Percentiles rank a stretch among this genome's conserved stretches.
Evolutionary conservation across 2,888 invertebrate genomes (phyloP).

Genomic region (Kryphioiulus occultus): DNA sequence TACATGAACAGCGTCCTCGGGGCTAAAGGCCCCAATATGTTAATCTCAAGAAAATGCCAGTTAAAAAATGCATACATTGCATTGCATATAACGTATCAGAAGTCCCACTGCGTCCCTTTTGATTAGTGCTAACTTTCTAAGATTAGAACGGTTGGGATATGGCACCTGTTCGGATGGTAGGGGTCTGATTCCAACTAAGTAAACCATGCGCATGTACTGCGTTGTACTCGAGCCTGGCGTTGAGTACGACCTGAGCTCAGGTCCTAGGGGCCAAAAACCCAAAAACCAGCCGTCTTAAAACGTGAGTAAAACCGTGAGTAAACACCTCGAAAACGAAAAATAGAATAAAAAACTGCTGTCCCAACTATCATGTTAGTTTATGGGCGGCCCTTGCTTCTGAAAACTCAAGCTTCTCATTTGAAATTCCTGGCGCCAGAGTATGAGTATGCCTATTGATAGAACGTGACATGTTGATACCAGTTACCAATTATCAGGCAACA

Average conservation of each 20-base stretch:
- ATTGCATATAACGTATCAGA: neutral
- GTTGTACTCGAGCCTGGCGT: neutral
- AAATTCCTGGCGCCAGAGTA: neutral
- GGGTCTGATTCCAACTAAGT: conserved; percentile 1
- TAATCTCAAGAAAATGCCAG: conserved; percentile 15
- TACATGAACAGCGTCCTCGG: neutral
- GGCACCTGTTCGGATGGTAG: conserved; percentile 23
- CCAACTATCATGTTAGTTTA: neutral
- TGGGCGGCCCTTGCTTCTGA: neutral
- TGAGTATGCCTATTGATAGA: conserved; percentile 8
- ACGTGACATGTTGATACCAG: neutral
- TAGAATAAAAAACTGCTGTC: neutral
- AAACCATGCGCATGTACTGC: neutral
- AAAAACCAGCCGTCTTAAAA: neutral
- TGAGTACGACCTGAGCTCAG: neutral
- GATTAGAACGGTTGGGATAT: neutral
- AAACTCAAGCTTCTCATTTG: conserved; percentile 8
- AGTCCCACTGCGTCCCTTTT: conserved; percentile 8
- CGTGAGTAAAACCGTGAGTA: neutral
- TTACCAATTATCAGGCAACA: conserved; percentile 3
- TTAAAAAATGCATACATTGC: neutral
- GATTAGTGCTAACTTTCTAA: conserved; percentile 23
- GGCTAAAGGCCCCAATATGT: neutral
- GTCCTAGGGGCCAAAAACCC: neutral
- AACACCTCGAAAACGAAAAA: neutral